These are phyloP conservation scores for Drosophila azteca DNA, from an alignment of 1,140 invertebrate species.

Conservation along the genomic window DNA sequence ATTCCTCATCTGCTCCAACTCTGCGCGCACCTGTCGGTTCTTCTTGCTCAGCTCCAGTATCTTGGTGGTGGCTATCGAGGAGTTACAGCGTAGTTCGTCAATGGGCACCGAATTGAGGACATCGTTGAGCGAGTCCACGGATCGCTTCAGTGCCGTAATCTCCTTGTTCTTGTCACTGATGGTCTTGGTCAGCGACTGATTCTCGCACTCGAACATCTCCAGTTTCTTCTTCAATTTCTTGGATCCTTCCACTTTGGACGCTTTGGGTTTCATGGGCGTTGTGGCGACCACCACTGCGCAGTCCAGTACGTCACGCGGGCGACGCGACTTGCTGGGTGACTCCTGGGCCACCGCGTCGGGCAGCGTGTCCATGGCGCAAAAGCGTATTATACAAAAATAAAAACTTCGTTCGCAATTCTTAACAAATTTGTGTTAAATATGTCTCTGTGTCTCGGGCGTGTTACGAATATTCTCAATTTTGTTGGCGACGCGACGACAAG, in stretches of 20 bases:
- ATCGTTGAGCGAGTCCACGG: conserved; percentile 84
- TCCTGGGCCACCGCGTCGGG: conserved; percentile 10
- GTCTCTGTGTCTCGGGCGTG: conserved; percentile 18
- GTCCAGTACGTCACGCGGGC: conserved; percentile 18
- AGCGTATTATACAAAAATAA: conserved; percentile 17
- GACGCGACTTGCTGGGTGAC: not conserved
- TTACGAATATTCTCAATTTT: conserved; percentile 37
- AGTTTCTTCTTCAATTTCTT: conserved; percentile 72
- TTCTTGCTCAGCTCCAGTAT: conserved; percentile 86
- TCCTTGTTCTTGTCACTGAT: conserved; percentile 84
- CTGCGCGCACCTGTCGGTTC: conserved; percentile 85
- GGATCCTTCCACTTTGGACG: conserved; percentile 28
- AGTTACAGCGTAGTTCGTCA: conserved; percentile 85
- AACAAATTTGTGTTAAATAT: conserved; percentile 22
- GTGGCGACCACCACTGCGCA: conserved; percentile 48
- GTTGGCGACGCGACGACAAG: conserved; percentile 3
- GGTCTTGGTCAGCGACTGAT: conserved; percentile 54
- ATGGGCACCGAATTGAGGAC: conserved; percentile 83
- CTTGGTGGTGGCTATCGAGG: conserved; percentile 85
- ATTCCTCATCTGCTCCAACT: conserved; percentile 84
- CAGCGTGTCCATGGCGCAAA: conserved; percentile 20
- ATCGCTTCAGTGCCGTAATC: conserved; percentile 84
- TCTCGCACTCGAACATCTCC: conserved; percentile 56
- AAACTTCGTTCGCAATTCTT: conserved; percentile 34
- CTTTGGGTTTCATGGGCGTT: conserved; percentile 35